phyloP scores from a whole-genome alignment of 2,888 invertebrate genomes.

The Tanytarsus gracilentus region DNA sequence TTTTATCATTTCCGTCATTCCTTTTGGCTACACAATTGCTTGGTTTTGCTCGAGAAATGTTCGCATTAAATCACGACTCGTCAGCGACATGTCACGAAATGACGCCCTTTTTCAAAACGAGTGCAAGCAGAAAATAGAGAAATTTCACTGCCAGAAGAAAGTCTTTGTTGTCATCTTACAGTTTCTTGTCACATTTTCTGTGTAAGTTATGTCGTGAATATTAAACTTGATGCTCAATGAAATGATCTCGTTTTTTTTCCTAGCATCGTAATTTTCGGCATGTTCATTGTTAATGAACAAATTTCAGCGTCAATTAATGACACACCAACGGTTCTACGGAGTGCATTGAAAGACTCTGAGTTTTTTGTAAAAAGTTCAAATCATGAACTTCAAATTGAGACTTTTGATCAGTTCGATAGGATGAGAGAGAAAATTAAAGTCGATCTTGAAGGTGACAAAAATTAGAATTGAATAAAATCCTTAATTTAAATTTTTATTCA shows the following conservation, averaged over 20 bases:
- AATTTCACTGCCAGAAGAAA: slow-evolving; percentile 29
- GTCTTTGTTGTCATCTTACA: slow-evolving; percentile 29
- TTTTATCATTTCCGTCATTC: slow-evolving; percentile 54
- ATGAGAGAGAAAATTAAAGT: slow-evolving; percentile 51
- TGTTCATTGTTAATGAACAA: slow-evolving; percentile 56
- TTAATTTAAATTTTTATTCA: slow-evolving; percentile 36
- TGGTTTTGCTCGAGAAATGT: slow-evolving; percentile 40
- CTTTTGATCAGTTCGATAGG: slow-evolving; percentile 51
- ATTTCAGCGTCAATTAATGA: slow-evolving; percentile 49
- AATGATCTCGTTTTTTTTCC: background rate
- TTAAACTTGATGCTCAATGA: background rate
- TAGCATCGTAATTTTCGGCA: slow-evolving; percentile 50
- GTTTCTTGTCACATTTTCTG: slow-evolving; percentile 22
- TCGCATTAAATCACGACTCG: slow-evolving; percentile 33
- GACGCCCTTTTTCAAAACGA: slow-evolving; percentile 3
- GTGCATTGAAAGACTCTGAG: slow-evolving; percentile 52
- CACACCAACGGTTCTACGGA: slow-evolving; percentile 48
- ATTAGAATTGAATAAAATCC: background rate
- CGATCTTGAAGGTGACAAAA: slow-evolving; percentile 51
- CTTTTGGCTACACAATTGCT: slow-evolving; percentile 54
- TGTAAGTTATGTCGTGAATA: slow-evolving; percentile 26
- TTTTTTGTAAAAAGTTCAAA: slow-evolving; percentile 55
- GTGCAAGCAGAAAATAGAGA: background rate
- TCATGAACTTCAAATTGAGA: slow-evolving; percentile 51
- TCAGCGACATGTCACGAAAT: background rate